Conservation (phyloP, 2,113 vertebrate species). For the Marmota flaviventris region DNA sequence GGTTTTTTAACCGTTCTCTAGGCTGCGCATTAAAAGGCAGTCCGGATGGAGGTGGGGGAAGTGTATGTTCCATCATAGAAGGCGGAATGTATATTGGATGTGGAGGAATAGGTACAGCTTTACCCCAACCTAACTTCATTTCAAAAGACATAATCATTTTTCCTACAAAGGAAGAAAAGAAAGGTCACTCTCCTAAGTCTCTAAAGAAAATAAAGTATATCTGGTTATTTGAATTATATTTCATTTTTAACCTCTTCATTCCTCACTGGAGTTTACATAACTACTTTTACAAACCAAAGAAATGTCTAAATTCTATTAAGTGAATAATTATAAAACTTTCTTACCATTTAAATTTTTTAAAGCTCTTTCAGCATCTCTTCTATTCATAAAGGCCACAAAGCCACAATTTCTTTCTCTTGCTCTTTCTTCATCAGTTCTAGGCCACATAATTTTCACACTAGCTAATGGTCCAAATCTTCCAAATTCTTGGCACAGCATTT, state of each 20-base stretch:
- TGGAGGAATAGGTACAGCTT: constrained; percentile 99
- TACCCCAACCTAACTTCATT: constrained; percentile 99
- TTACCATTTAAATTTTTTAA: constrained; percentile 98
- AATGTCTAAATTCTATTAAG: background rate
- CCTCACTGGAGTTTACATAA: constrained; percentile 15
- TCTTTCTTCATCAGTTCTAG: constrained; percentile 98
- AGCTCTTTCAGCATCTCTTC: constrained; percentile 98
- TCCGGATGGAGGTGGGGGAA: constrained; percentile 98
- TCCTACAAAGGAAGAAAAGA: constrained; percentile 87
- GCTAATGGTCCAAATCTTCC: constrained; percentile 98
- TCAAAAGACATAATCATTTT: constrained; percentile 99
- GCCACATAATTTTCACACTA: constrained; percentile 99
- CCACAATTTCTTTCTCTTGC: constrained; percentile 99
- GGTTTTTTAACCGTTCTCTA: constrained; percentile 98
- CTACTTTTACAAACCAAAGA: constrained; percentile 1
- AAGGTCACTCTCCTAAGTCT: constrained; percentile 18
- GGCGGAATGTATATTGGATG: constrained; percentile 99
- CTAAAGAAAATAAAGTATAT: constrained; percentile 29
- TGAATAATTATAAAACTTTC: background rate
- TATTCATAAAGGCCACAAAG: constrained; percentile 99
- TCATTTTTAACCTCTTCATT: constrained; percentile 34
- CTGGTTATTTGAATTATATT: constrained; percentile 11
- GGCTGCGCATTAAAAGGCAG: constrained; percentile 99
- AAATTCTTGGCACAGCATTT: constrained; percentile 99
- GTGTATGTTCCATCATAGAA: constrained; percentile 99